phyloP scores from a whole-genome alignment of 2,888 invertebrate species.

The Caenorhabditis sp. region DNA sequence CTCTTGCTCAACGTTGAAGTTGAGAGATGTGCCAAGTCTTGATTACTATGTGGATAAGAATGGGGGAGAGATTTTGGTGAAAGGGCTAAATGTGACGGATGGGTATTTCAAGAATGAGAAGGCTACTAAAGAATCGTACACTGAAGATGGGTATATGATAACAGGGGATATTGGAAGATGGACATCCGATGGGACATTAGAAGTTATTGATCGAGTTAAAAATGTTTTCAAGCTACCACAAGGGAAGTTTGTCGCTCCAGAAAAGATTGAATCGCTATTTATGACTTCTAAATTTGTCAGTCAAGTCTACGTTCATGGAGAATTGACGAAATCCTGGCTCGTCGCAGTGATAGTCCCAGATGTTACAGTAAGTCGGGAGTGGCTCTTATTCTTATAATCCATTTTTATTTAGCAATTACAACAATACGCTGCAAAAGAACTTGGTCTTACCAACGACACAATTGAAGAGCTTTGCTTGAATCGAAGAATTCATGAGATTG shows the following conservation, averaged over 20 bases:
- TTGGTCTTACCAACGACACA: slow-evolving; percentile 21
- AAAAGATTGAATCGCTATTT: slow-evolving; percentile 31
- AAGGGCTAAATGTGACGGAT: slow-evolving; percentile 30
- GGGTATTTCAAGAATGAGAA: slow-evolving; percentile 41
- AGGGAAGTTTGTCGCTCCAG: slow-evolving; percentile 43
- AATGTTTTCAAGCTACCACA: slow-evolving; percentile 65
- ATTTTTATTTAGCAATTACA: slow-evolving; percentile 14
- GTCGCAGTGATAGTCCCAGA: slow-evolving; percentile 36
- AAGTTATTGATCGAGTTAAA: slow-evolving; percentile 56
- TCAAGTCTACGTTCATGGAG: slow-evolving; percentile 39
- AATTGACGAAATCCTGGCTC: slow-evolving; percentile 29
- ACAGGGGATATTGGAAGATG: slow-evolving; percentile 65
- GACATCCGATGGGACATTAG: slow-evolving; percentile 56
- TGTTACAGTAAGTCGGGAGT: slow-evolving; percentile 11
- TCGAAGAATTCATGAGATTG: slow-evolving; percentile 15
- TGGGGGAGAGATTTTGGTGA: slow-evolving; percentile 35
- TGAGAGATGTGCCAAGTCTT: slow-evolving; percentile 35
- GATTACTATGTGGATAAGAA: slow-evolving; percentile 35
- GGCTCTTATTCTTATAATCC: neutral
- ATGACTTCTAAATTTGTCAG: slow-evolving; percentile 30
- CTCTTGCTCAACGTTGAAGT: slow-evolving; percentile 20
- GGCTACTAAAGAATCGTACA: slow-evolving; percentile 24
- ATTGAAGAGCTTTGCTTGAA: slow-evolving; percentile 27
- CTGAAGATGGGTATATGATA: slow-evolving; percentile 54
- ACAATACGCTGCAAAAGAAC: slow-evolving; percentile 18